Evolutionary conservation across 2,797 vertebrate genomes (phyloP).

Genomic region (Sparidentex hasta): DNA sequence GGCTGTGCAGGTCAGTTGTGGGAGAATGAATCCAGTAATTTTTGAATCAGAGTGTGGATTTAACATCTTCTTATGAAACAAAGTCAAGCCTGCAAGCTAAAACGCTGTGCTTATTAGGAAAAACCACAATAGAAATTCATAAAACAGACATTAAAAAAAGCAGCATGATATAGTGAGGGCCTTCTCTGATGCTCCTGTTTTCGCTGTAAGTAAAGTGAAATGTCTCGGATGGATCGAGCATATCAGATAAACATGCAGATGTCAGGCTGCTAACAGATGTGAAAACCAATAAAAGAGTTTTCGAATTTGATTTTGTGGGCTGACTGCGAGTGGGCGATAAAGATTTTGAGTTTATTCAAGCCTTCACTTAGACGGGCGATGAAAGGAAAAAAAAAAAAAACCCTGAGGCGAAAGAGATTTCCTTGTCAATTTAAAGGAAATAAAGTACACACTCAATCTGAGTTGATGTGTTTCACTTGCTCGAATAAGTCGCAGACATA

Average conservation of each 20-base stretch:
- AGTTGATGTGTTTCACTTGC: not conserved
- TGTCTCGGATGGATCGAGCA: conserved; percentile 6
- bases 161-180: not conserved
- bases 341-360: conserved; percentile 26
- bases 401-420: conserved; percentile 12
- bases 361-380: not conserved
- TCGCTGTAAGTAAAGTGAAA: conserved; percentile 12
- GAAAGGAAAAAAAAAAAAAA: conserved; percentile 35
- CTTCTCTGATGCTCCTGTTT: not conserved
- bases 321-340: conserved; percentile 3
- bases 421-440: conserved; percentile 32
- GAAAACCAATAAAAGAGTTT: conserved; percentile 41
- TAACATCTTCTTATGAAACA: too few species aligned
- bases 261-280: conserved; percentile 32
- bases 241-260: conserved; percentile 57
- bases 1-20: not conserved
- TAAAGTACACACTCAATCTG: not conserved
- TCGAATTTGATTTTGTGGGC: conserved; percentile 39
- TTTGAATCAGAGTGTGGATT: too few species aligned
- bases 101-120: not conserved
- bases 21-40: too few species aligned
- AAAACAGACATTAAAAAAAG: not conserved
- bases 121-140: not conserved
- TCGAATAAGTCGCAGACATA: conserved; percentile 1
- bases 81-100: too few species aligned